These are phyloP conservation scores for Acanthosoma haemorrhoidale DNA, from an alignment of 2,888 invertebrate genomes.

Conservation along the genomic window DNA sequence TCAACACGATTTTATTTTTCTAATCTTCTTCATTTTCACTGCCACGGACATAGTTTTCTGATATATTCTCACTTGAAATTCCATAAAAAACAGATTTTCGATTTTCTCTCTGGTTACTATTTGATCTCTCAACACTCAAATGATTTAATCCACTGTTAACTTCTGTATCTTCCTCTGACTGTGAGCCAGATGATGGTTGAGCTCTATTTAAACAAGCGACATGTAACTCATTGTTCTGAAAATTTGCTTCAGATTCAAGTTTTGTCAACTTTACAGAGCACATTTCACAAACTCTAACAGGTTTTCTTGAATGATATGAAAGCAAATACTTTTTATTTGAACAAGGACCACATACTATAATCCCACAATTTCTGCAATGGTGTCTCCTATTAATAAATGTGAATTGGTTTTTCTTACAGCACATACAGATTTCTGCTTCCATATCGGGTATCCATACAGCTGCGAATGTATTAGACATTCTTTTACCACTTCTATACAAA, in stretches of 20 bases:
- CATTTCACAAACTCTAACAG: not conserved
- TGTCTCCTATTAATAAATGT: not conserved
- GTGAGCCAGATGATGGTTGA: not conserved
- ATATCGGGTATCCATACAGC: conserved; percentile 8
- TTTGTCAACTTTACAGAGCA: not conserved
- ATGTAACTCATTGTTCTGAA: not conserved
- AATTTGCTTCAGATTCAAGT: not conserved
- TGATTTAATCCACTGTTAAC: not conserved
- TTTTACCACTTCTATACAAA: not conserved
- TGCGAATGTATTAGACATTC: not conserved
- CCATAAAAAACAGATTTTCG: not conserved
- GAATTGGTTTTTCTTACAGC: not conserved
- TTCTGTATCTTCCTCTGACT: not conserved
- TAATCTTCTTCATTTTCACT: no score
- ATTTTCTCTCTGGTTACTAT: not conserved
- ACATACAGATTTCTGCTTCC: not conserved
- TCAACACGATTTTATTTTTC: no score
- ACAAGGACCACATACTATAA: not conserved
- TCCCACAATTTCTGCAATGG: conserved; percentile 13
- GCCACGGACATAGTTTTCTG: no score
- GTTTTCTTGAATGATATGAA: not conserved
- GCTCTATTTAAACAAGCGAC: not conserved
- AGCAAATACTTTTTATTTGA: not conserved
- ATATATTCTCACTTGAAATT: not conserved
- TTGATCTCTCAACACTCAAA: not conserved